Conservation (phyloP, 2,797 vertebrate species). For the Lepidocolaptes lacrymiger region DNA sequence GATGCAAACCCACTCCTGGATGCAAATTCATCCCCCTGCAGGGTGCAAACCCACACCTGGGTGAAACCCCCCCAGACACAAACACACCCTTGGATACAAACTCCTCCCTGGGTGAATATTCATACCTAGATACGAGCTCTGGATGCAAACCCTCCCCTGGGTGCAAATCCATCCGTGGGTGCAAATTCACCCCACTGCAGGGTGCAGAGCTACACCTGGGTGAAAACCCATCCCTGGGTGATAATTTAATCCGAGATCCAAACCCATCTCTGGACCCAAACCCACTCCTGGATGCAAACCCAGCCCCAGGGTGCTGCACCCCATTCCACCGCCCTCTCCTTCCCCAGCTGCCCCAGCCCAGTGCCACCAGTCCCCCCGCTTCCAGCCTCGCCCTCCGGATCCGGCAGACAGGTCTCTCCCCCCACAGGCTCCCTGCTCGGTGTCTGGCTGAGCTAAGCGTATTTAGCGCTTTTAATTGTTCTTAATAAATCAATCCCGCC, state of each 20-base stretch:
- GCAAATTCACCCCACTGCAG: background rate
- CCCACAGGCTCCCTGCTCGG: constrained; percentile 7
- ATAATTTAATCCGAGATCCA: background rate
- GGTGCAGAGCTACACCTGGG: background rate
- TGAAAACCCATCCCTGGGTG: background rate
- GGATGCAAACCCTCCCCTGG: background rate
- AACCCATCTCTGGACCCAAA: background rate
- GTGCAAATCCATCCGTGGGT: background rate
- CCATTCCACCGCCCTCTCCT: background rate
- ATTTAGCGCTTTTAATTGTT: constrained; percentile 73
- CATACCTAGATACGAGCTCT: background rate
- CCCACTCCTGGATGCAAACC: background rate
- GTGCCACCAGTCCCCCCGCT: background rate
- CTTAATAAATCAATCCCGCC: constrained; percentile 73
- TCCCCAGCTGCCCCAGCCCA: background rate
- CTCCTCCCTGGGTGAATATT: background rate
- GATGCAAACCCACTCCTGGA: background rate
- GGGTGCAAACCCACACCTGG: background rate
- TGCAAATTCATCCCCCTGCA: too few species aligned
- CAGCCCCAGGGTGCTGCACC: background rate
- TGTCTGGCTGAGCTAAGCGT: constrained; percentile 72
- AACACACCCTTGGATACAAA: background rate
- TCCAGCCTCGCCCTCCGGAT: constrained; percentile 1
- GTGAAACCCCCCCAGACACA: background rate
- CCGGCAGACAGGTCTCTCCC: constrained; percentile 44